These are phyloP conservation scores for Chrysina gloriosa DNA, from an alignment of 2,888 invertebrate genomes.

Conservation along the genomic window DNA sequence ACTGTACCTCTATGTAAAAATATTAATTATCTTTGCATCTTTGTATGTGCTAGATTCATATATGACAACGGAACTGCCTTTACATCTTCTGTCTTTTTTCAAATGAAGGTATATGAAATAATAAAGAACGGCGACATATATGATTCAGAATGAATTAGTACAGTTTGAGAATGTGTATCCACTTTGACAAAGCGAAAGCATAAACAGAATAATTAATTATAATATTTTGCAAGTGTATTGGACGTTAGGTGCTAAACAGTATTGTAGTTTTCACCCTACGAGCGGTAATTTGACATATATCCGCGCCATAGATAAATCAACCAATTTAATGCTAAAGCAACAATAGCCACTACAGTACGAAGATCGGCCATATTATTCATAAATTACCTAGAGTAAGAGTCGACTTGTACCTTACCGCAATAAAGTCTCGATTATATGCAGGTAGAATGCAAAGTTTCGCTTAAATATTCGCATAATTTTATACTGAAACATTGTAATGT, in stretches of 20 bases:
- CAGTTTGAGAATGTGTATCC: no score
- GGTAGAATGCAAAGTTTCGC: constrained; percentile 52
- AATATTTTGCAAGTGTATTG: not conserved
- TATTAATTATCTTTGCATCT: no score
- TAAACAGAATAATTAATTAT: no score
- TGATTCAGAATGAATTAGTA: no score
- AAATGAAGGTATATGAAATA: no score
- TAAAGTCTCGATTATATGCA: constrained; percentile 49
- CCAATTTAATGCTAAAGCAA: constrained; percentile 6
- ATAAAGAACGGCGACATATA: no score
- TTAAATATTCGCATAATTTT: constrained; percentile 59
- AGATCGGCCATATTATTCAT: constrained; percentile 44
- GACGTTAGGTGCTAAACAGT: not conserved
- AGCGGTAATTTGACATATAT: constrained; percentile 8
- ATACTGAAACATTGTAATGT: constrained; percentile 58
- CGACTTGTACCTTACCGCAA: constrained; percentile 43
- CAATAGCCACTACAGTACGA: constrained; percentile 11
- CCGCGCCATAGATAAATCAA: constrained; percentile 10
- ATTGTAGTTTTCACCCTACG: constrained; percentile 5
- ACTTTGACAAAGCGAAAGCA: no score
- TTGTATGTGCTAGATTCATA: no score
- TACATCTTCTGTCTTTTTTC: no score
- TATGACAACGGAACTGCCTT: no score
- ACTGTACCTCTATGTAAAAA: no score
- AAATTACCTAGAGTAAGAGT: constrained; percentile 39